These are phyloP conservation scores for Sclerodermus sp. DNA, from an alignment of 2,888 invertebrate species.

Conservation along the genomic window DNA sequence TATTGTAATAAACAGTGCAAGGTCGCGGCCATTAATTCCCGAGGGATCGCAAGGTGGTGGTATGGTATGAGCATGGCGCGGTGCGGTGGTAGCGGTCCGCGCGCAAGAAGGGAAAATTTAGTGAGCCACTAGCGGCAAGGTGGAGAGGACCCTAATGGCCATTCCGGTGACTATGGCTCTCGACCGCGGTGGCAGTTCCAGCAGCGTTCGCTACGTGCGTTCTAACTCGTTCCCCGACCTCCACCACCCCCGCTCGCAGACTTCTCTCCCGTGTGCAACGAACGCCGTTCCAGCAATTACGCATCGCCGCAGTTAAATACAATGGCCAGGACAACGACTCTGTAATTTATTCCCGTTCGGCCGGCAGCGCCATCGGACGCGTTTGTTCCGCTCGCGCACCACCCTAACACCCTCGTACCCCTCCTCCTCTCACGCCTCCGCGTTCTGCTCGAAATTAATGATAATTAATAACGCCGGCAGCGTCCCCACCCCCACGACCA, in stretches of 20 bases:
- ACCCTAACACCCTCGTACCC: conserved; percentile 1
- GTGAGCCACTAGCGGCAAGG: conserved; percentile 52
- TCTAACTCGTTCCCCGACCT: conserved; percentile 28
- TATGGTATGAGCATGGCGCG: background rate
- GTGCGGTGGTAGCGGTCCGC: conserved; percentile 15
- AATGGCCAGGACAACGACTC: conserved; percentile 49
- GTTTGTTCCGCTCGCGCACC: conserved; percentile 16
- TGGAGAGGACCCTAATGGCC: conserved; percentile 54
- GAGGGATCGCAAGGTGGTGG: conserved; percentile 41
- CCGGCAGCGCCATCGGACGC: conserved; percentile 15
- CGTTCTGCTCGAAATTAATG: conserved; percentile 21
- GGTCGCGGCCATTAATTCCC: conserved; percentile 49
- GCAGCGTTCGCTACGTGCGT: conserved; percentile 2
- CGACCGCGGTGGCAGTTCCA: conserved; percentile 39
- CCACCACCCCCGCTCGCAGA: conserved; percentile 16
- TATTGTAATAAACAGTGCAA: conserved; percentile 40
- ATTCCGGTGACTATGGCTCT: conserved; percentile 46
- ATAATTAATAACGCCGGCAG: conserved; percentile 29
- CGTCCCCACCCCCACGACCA: background rate
- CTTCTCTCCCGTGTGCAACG: conserved; percentile 26
- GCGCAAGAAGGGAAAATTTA: conserved; percentile 52
- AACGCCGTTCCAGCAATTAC: conserved; percentile 51
- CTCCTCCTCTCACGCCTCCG: conserved; percentile 1
- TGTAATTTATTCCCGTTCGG: conserved; percentile 50
- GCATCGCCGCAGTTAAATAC: conserved; percentile 52